Percentiles rank a stretch among this genome's conserved stretches.
These are phyloP conservation scores for Mesorhabditis spiculigera DNA, from an alignment of 2,888 invertebrate genomes.

Conservation along the genomic window DNA sequence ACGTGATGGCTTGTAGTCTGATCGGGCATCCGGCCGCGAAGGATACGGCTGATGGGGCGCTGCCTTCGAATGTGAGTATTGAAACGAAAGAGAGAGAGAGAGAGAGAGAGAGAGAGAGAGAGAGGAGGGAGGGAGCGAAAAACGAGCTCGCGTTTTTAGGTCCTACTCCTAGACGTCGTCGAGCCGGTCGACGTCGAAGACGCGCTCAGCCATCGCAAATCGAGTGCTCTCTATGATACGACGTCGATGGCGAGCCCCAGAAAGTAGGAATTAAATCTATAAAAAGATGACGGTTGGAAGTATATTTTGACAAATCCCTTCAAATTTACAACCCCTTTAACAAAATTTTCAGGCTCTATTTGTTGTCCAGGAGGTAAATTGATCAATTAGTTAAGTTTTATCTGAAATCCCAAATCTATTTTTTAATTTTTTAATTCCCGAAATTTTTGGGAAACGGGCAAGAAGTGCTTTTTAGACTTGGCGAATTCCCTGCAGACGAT, in stretches of 20 bases:
- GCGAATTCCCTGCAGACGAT: constrained; percentile 49
- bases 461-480: constrained; percentile 20
- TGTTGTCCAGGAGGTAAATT: too few species aligned
- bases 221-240: constrained; percentile 20
- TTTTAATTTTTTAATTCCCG: too few species aligned
- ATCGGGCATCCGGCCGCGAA: constrained; percentile 11
- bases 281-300: too few species aligned
- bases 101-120: not conserved
- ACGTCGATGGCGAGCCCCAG: constrained; percentile 9
- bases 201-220: constrained; percentile 25
- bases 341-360: too few species aligned
- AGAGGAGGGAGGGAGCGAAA: not conserved
- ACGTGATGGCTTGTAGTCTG: constrained; percentile 17
- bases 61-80: not conserved
- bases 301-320: too few species aligned
- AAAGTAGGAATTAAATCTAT: constrained; percentile 3
- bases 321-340: too few species aligned
- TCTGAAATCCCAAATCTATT: too few species aligned
- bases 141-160: constrained; percentile 9
- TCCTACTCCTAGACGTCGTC: constrained; percentile 23
- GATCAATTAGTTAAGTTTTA: not conserved
- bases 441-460: not conserved
- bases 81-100: not conserved
- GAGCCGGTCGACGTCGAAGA: constrained; percentile 39
- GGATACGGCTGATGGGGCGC: constrained; percentile 7